phyloP scores from a whole-genome alignment of 2,797 vertebrate species.

The Acrossocheilus fasciatus region DNA sequence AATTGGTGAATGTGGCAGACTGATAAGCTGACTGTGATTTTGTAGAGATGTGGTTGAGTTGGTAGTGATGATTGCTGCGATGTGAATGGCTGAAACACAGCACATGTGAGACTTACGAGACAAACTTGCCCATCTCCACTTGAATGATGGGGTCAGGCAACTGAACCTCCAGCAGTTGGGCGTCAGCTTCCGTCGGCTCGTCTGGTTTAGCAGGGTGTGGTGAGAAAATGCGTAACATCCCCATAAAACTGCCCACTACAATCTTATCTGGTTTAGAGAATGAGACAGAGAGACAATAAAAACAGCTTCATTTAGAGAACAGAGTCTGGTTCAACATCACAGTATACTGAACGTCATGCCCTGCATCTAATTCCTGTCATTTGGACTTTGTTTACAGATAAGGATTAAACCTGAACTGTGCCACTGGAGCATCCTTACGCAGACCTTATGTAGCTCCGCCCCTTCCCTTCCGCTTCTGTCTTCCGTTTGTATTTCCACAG shows the following conservation, averaged over 20 bases:
- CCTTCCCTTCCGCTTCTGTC: not conserved
- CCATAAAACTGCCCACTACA: conserved; percentile 93
- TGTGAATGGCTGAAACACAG: not conserved
- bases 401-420: not conserved
- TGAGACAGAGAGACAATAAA: conserved; percentile 22
- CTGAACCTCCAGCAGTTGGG: conserved; percentile 91
- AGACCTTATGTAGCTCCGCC: not conserved
- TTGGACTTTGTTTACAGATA: not conserved
- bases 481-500: not conserved
- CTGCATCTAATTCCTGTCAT: not conserved
- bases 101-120: conserved; percentile 90
- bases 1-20: not conserved
- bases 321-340: not conserved
- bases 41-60: not conserved
- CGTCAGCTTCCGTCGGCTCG: conserved; percentile 79
- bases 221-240: conserved; percentile 90
- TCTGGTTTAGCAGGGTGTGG: conserved; percentile 82
- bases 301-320: not conserved
- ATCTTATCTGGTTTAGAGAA: conserved; percentile 86
- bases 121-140: conserved; percentile 94
- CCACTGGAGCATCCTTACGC: not conserved
- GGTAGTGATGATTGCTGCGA: too few relatives aligned
- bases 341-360: not conserved
- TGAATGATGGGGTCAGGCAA: conserved; percentile 90
- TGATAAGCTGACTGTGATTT: not conserved